These are phyloP conservation scores for Calameuta idolon DNA, from an alignment of 2,888 invertebrate genomes.

Conservation along the genomic window DNA sequence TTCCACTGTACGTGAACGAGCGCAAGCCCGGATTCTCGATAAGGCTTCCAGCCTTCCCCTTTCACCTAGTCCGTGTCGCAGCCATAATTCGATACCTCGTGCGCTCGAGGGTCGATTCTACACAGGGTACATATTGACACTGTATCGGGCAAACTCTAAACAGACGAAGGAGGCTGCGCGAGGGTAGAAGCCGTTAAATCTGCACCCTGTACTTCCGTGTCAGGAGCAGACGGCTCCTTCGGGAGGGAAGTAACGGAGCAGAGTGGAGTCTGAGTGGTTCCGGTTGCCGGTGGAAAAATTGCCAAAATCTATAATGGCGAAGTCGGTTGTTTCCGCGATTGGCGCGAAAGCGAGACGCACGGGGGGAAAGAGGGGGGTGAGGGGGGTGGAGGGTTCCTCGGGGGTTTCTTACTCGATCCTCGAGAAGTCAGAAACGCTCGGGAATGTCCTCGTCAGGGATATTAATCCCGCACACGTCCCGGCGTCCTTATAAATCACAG, in stretches of 20 bases:
- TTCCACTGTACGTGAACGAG: too few relatives aligned
- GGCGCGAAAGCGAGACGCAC: not conserved
- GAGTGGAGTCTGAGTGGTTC: not conserved
- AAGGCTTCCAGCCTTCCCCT: not conserved
- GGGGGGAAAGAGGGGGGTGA: too few relatives aligned
- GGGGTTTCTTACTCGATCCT: too few relatives aligned
- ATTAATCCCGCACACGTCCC: too few relatives aligned
- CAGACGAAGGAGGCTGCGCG: conserved; percentile 2
- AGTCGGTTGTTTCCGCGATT: too few relatives aligned
- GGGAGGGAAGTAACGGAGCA: too few relatives aligned
- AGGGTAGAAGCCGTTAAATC: conserved; percentile 1
- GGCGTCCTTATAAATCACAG: too few relatives aligned
- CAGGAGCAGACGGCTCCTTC: not conserved
- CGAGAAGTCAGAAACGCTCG: too few relatives aligned
- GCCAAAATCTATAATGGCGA: too few relatives aligned
- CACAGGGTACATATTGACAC: conserved; percentile 6
- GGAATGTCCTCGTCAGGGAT: too few relatives aligned
- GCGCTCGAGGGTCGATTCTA: conserved; percentile 1
- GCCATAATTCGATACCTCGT: not conserved
- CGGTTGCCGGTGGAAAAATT: not conserved
- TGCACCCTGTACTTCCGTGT: conserved; percentile 2
- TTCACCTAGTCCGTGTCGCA: not conserved
- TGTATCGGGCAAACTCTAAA: not conserved
- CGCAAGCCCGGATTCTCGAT: not conserved
- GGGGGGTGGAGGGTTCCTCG: not conserved